phyloP scores from a whole-genome alignment of 1,140 invertebrate species.

The Psilanteris sp. region DNA sequence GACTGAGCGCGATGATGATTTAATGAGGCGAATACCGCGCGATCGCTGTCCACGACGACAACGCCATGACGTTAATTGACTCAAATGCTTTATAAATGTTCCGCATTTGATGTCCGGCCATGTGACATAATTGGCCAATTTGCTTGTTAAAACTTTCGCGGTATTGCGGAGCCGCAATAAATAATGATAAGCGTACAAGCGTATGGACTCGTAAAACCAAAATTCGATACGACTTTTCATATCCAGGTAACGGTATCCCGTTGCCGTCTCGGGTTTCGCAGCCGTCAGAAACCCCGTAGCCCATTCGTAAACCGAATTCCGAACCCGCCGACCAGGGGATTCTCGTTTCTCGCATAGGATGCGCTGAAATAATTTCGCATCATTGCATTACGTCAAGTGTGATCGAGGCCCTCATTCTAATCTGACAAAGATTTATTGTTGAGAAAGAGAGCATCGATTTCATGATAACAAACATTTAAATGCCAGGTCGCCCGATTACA shows the following conservation, averaged over 20 bases:
- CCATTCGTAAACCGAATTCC: conserved; percentile 63
- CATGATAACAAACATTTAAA: too few relatives aligned
- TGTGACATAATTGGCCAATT: conserved; percentile 40
- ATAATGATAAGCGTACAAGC: conserved; percentile 23
- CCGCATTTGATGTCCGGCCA: conserved; percentile 21
- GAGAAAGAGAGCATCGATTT: not conserved
- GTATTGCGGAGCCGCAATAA: conserved; percentile 8
- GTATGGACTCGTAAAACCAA: conserved; percentile 26
- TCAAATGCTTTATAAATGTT: conserved; percentile 22
- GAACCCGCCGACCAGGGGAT: conserved; percentile 46
- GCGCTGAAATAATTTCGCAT: conserved; percentile 41
- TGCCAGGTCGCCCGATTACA: too few relatives aligned
- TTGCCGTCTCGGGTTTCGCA: conserved; percentile 52
- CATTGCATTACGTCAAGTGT: conserved; percentile 47
- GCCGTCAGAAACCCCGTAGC: conserved; percentile 50
- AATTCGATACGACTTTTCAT: conserved; percentile 60
- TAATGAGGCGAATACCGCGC: conserved; percentile 38
- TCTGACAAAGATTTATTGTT: conserved; percentile 17
- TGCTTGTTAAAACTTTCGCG: conserved; percentile 24
- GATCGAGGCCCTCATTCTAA: conserved; percentile 4
- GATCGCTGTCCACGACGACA: conserved; percentile 38
- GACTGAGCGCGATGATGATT: conserved; percentile 28
- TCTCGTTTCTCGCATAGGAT: conserved; percentile 43
- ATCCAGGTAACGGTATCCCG: conserved; percentile 55
- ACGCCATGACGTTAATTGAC: conserved; percentile 34